A percentile compares a stretch with the other conserved stretches of the same genome.
These are phyloP conservation scores for Oreochromis grahami DNA, from an alignment of 2,797 vertebrate species.

Conservation along the genomic window DNA sequence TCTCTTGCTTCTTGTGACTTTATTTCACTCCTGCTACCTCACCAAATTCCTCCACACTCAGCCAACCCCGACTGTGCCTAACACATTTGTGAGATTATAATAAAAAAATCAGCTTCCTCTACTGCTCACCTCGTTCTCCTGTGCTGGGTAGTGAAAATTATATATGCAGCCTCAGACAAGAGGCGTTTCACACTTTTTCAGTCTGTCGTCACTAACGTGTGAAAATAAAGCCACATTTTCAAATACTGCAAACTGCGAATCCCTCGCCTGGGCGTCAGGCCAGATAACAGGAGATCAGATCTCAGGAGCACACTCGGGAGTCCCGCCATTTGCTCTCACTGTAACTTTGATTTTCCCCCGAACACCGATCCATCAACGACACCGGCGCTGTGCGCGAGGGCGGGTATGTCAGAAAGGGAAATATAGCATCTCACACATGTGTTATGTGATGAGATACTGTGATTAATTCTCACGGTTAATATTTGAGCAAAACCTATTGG, in stretches of 20 bases:
- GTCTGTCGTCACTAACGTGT: constrained; percentile 3
- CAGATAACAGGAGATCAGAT: constrained; percentile 14
- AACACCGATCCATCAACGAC: neutral
- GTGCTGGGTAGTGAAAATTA: neutral
- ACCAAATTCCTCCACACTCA: constrained; percentile 46
- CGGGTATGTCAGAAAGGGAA: accelerated
- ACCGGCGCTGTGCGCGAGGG: neutral
- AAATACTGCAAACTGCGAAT: constrained; percentile 9
- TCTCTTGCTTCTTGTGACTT: constrained; percentile 7
- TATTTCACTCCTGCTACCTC: constrained; percentile 52
- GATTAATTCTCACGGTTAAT: neutral
- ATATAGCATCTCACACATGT: accelerated
- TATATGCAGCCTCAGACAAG: neutral
- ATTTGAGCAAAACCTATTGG: neutral
- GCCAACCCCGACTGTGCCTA: constrained; percentile 39
- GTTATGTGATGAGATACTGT: neutral
- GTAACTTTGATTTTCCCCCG: constrained; percentile 21
- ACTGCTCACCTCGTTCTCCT: neutral
- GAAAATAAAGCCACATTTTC: constrained; percentile 39
- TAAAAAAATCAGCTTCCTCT: constrained; percentile 59
- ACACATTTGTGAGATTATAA: constrained; percentile 64
- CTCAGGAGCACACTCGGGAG: neutral
- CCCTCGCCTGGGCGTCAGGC: neutral
- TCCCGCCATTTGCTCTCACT: neutral
- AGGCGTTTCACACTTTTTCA: neutral